Evolutionary conservation across 2,113 vertebrate species (phyloP).

Genomic region (Condylura cristata): DNA sequence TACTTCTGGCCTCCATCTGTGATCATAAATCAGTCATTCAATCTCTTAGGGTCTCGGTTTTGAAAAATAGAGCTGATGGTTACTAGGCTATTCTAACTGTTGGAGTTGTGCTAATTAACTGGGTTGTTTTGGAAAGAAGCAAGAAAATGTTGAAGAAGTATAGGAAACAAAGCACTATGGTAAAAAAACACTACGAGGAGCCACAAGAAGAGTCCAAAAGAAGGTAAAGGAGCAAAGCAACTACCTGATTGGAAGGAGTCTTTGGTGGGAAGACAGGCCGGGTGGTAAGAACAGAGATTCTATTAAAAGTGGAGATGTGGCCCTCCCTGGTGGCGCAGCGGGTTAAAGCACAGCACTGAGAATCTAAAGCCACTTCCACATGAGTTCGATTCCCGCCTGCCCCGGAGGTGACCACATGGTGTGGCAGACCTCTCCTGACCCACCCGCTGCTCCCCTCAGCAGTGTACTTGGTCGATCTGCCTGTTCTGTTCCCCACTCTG

Average conservation of each 20-base stretch:
- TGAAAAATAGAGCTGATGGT: neutral
- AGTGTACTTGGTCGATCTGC: too few relatives aligned
- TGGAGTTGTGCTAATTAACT: slow-evolving; percentile 27
- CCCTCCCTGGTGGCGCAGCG: too few relatives aligned
- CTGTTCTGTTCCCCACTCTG: too few relatives aligned
- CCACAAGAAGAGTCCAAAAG: neutral
- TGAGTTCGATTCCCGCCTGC: too few relatives aligned
- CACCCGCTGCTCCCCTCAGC: too few relatives aligned
- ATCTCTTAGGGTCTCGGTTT: neutral
- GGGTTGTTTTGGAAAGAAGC: slow-evolving; percentile 28
- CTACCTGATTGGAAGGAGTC: neutral
- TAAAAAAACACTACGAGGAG: neutral
- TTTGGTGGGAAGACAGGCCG: neutral
- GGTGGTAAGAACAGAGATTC: neutral
- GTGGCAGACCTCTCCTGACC: too few relatives aligned
- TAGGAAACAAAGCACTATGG: neutral
- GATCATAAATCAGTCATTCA: neutral
- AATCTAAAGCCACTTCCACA: too few relatives aligned
- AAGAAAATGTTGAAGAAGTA: neutral
- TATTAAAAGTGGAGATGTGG: neutral
- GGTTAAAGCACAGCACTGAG: too few relatives aligned
- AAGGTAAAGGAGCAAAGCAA: neutral
- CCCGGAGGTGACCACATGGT: too few relatives aligned
- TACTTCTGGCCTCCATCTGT: neutral
- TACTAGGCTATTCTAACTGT: neutral